phyloP scores from a whole-genome alignment of 2,797 vertebrate genomes.

The Ceryle rudis region DNA sequence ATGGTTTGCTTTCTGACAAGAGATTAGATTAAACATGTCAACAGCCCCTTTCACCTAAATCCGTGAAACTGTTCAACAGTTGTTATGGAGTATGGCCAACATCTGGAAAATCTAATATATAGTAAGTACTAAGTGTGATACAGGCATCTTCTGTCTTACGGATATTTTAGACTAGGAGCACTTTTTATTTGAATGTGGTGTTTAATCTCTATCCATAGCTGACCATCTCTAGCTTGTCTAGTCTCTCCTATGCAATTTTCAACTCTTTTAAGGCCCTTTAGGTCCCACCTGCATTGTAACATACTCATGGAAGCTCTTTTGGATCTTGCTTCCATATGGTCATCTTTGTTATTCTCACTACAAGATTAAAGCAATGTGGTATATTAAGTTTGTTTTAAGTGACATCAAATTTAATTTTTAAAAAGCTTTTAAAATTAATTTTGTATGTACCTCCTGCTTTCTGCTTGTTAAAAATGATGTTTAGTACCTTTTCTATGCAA shows the following conservation, averaged over 20 bases:
- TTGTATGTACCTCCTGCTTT: neutral
- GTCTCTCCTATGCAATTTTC: neutral
- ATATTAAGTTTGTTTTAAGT: neutral
- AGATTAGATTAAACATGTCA: constrained; percentile 4
- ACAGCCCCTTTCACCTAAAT: constrained; percentile 25
- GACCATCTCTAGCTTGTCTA: neutral
- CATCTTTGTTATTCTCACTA: neutral
- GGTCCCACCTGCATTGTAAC: neutral
- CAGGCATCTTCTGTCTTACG: neutral
- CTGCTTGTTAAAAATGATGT: neutral
- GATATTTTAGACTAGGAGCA: neutral
- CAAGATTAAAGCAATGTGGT: neutral
- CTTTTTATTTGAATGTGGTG: neutral
- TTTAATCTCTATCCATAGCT: neutral
- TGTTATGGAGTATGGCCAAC: neutral
- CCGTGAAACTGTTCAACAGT: neutral
- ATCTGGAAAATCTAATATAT: neutral
- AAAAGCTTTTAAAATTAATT: neutral
- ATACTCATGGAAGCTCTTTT: neutral
- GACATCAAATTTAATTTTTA: neutral
- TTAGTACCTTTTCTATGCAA: neutral
- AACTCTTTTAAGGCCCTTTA: neutral
- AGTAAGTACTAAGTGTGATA: neutral
- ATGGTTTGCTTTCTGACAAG: neutral
- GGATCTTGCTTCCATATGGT: neutral